Percentiles rank a stretch among this genome's conserved stretches.
phyloP scores from a whole-genome alignment of 92 coral and sea anemone species.

The Metridium senile region DNA sequence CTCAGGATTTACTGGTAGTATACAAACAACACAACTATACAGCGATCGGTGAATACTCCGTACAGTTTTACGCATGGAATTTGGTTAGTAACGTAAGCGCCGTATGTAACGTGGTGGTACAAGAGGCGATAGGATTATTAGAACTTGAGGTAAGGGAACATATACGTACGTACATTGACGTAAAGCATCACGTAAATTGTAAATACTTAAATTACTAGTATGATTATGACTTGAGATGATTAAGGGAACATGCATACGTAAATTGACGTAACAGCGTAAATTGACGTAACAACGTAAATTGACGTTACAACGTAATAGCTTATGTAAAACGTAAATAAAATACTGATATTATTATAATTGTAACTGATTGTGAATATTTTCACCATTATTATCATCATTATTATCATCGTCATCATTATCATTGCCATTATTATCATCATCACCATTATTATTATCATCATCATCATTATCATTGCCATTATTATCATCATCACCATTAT shows the following conservation, averaged over 20 bases:
- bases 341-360: too few relatives aligned
- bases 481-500: neutral
- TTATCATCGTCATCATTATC: neutral
- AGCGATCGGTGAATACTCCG: constrained; percentile 48
- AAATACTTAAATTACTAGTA: neutral
- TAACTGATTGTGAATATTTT: too few relatives aligned
- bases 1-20: constrained; percentile 62
- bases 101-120: constrained; percentile 52
- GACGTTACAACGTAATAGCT: too few relatives aligned
- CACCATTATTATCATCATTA: neutral
- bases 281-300: too few relatives aligned
- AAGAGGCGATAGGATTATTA: constrained; percentile 45
- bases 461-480: neutral
- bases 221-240: too few relatives aligned
- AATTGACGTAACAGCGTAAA: too few relatives aligned
- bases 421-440: neutral
- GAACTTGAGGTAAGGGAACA: constrained; percentile 49
- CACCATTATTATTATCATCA: neutral
- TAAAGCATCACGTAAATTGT: constrained; percentile 1
- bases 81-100: constrained; percentile 33
- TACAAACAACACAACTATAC: constrained; percentile 59
- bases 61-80: constrained; percentile 61
- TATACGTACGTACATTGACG: neutral
- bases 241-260: too few relatives aligned
- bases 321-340: too few relatives aligned